These are phyloP conservation scores for Drosophila pachea DNA, from an alignment of 1,140 invertebrate genomes.

Conservation along the genomic window DNA sequence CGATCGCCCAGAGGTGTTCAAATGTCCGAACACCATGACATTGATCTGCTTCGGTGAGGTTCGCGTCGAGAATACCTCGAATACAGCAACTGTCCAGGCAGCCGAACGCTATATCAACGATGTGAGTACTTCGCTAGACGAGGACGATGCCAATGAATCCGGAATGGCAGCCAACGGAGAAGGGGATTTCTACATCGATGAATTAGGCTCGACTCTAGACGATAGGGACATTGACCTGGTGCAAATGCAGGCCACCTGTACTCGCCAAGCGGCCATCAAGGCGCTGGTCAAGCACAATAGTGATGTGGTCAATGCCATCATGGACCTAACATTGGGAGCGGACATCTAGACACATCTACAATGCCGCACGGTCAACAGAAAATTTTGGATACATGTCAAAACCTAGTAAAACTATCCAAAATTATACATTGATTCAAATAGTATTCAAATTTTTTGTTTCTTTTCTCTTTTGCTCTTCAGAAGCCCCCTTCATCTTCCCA, in stretches of 20 bases:
- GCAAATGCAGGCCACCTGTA: slow-evolving; percentile 51
- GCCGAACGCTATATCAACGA: slow-evolving; percentile 36
- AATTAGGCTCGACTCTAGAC: slow-evolving; percentile 14
- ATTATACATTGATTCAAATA: no score
- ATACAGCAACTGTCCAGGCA: slow-evolving; percentile 35
- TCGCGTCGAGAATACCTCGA: slow-evolving; percentile 44
- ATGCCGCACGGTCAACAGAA: no score
- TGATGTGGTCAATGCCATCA: slow-evolving; percentile 68
- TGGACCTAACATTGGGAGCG: slow-evolving; percentile 48
- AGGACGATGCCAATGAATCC: not conserved
- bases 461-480: no score
- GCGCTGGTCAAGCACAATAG: slow-evolving; percentile 50
- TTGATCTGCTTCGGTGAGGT: slow-evolving; percentile 52
- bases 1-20: slow-evolving; percentile 52
- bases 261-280: slow-evolving; percentile 52
- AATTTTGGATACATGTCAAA: no score
- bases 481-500: no score
- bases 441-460: no score
- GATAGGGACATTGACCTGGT: slow-evolving; percentile 65
- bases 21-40: slow-evolving; percentile 38
- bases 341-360: not conserved
- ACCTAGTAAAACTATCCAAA: no score
- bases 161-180: slow-evolving; percentile 2
- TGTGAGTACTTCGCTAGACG: not conserved
- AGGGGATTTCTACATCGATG: slow-evolving; percentile 9